Evolutionary conservation across 2,888 invertebrate genomes (phyloP), one percentile per base, ranked within the genome.

Genomic region (Agelastica alni): DNA sequence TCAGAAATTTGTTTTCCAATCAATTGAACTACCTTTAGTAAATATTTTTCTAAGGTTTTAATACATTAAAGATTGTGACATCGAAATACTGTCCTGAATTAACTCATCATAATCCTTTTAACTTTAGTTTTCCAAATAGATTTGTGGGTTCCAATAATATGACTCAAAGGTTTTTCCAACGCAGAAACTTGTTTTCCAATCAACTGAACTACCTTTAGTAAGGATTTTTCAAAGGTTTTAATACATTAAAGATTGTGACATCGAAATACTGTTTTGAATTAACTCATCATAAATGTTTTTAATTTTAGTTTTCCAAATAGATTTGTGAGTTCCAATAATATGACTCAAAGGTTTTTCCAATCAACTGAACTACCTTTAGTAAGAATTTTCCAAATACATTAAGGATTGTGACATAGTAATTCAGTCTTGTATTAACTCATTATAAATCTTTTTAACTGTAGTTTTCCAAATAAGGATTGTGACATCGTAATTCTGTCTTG

Each of bases 121-220:
- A 65, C 56, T 58, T 66, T 67, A 12, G 54, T 52, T 51, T 66
- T 67, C 67, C 67, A 68, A 44, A 68, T 61, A 18, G 67, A 65
- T 45, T 47, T 58, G 32, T 68, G 67, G 17, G 36, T 53, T 22
- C 56, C 63, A 30, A 68, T 60, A 37, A 68, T 62, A 30, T 64
- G 62, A 37, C 59, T 65, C 49, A 68, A 30, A 4, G 65, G 67
- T 51, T 64, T 61, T 34, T 67, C 65, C 12, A 66, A 28, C 7
- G 36, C n/a, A 5, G 39, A 14, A 9, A 61, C 41, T 42, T 62
- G 45, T 43, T 58, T 61, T 32, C 62, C 62, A 10, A 61, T 28
- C 6, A 51, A 39, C 26, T 60, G 60, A 9, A 66, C 48, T 6
- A 64, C 39, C 14, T 52, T 67, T 18, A 64, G 49, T 20, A 68